Evolutionary conservation across 2,888 invertebrate species (phyloP).

Genomic region (Ditula angustiorana): DNA sequence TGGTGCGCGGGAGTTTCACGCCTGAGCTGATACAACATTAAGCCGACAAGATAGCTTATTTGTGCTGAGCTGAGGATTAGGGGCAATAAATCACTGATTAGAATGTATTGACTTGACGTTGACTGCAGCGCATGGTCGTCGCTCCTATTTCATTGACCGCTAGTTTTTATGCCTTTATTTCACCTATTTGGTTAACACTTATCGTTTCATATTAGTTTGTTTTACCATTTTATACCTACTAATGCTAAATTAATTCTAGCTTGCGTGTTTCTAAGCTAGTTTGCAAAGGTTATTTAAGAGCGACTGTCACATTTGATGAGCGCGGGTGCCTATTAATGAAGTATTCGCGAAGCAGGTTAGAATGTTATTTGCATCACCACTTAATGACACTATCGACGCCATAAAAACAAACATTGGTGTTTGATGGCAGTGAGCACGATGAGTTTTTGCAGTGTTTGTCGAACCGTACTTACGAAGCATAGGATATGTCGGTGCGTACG

Average conservation of each 20-base stretch:
- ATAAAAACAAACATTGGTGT: constrained; percentile 11
- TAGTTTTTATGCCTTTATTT: constrained; percentile 74
- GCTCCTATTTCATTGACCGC: constrained; percentile 72
- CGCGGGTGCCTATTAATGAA: constrained; percentile 43
- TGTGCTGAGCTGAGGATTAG: constrained; percentile 84
- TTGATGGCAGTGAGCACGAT: constrained; percentile 19
- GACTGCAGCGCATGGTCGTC: constrained; percentile 73
- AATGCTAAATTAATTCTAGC: constrained; percentile 63
- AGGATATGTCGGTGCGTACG: constrained; percentile 21
- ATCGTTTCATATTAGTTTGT: constrained; percentile 64
- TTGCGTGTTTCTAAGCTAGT: constrained; percentile 44
- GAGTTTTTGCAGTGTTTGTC: constrained; percentile 45
- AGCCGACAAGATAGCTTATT: constrained; percentile 86
- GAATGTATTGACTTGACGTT: constrained; percentile 84
- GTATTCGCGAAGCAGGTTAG: constrained; percentile 3
- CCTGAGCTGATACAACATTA: constrained; percentile 84
- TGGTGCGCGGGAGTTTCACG: constrained; percentile 85
- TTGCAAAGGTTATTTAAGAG: constrained; percentile 35
- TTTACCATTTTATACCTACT: constrained; percentile 70
- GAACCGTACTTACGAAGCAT: constrained; percentile 46
- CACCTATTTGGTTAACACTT: constrained; percentile 70
- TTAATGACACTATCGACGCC: constrained; percentile 7
- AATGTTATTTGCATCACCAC: constrained; percentile 14
- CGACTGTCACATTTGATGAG: constrained; percentile 45
- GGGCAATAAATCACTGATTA: constrained; percentile 85